Evolutionary conservation across 2,888 invertebrate species (phyloP).

Genomic region (Thysanoteuthis rhombus): DNA sequence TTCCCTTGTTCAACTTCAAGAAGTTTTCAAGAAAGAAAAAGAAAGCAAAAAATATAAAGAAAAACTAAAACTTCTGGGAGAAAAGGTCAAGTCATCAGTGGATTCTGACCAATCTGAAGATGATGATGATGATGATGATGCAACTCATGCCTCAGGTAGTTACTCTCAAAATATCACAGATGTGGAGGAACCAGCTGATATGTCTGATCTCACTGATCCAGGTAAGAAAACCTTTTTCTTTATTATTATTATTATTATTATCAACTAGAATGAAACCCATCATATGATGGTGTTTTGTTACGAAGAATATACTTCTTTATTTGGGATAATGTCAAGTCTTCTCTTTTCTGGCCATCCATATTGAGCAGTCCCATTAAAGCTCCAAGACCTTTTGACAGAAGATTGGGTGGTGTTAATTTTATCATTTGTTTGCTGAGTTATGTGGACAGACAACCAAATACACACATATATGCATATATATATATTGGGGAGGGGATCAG

Average conservation of each 20-base stretch:
- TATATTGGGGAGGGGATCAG: no score
- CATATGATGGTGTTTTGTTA: no score
- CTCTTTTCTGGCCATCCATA: no score
- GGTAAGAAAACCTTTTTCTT: conserved; percentile 35
- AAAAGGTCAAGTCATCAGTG: conserved; percentile 65
- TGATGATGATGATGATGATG: conserved; percentile 39
- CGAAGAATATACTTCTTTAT: no score
- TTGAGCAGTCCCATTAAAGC: no score
- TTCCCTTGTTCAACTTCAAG: conserved; percentile 64
- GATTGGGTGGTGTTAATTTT: no score
- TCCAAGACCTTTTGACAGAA: no score
- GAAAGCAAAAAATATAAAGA: conserved; percentile 69
- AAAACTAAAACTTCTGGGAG: conserved; percentile 69
- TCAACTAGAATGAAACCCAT: no score
- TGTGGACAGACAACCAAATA: no score
- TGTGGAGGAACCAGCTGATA: conserved; percentile 46
- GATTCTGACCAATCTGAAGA: conserved; percentile 40
- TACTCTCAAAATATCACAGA: conserved; percentile 37
- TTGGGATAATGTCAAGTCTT: no score
- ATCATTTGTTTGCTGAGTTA: no score
- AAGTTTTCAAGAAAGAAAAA: conserved; percentile 46
- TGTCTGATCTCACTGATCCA: conserved; percentile 55
- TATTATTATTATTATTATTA: neutral
- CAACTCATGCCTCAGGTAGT: neutral
- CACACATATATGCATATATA: no score